Conservation (phyloP, 2,113 vertebrate species). For the Myiopsitta monachus region DNA sequence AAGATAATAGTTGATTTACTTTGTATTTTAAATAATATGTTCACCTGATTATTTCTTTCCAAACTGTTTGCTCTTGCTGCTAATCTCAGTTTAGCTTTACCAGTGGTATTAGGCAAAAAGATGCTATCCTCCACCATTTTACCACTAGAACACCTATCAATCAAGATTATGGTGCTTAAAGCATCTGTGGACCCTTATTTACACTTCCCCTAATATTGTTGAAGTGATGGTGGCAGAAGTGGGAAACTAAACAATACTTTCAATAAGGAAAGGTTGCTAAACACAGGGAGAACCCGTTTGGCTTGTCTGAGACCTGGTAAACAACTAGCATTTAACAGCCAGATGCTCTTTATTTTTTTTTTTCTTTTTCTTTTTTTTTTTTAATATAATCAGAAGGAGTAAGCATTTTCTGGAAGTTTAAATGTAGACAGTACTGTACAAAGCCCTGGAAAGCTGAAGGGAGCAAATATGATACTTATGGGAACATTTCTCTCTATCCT, state of each 20-base stretch:
- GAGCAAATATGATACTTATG: not conserved
- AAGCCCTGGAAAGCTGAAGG: not conserved
- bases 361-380: not conserved
- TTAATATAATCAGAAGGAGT: not conserved
- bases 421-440: not conserved
- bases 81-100: not conserved
- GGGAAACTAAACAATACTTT: slow-evolving; percentile 12
- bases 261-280: slow-evolving; percentile 4
- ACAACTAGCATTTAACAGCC: slow-evolving; percentile 34
- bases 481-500: not conserved
- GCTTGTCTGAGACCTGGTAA: slow-evolving; percentile 18
- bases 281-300: slow-evolving; percentile 27
- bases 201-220: not conserved
- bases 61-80: not conserved
- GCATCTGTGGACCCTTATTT: not conserved
- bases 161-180: not conserved
- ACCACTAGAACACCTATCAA: not conserved
- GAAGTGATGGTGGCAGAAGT: not conserved
- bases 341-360: not conserved
- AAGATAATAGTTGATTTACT: not conserved
- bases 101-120: not conserved
- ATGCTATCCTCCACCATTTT: not conserved
- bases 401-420: not conserved
- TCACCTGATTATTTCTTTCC: not conserved
- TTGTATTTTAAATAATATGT: not conserved